phyloP scores from a whole-genome alignment of 2,113 vertebrate species.

The Eurystomus gularis region DNA sequence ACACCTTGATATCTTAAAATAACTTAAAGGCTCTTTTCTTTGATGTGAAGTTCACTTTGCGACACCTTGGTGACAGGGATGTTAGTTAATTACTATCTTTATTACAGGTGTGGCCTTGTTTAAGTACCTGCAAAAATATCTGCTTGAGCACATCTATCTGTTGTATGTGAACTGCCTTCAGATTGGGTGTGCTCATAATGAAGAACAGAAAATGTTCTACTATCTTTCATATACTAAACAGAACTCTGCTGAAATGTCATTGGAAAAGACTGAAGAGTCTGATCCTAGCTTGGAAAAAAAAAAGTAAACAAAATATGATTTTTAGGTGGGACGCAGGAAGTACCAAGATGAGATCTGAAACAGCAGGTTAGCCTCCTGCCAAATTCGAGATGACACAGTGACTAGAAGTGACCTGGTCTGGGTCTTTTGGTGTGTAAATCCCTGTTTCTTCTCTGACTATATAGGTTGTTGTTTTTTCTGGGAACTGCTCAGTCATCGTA shows the following conservation, averaged over 20 bases:
- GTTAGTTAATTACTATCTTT: background rate
- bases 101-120: background rate
- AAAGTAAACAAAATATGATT: background rate
- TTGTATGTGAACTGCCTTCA: fast-evolving
- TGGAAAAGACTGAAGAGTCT: background rate
- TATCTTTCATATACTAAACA: background rate
- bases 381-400: background rate
- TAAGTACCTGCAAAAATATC: background rate
- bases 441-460: background rate
- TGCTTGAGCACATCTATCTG: background rate
- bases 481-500: background rate
- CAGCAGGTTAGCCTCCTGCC: background rate
- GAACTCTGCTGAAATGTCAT: background rate
- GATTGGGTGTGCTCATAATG: background rate
- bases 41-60: background rate
- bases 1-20: background rate
- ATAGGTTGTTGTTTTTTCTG: background rate
- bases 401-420: background rate
- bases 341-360: background rate
- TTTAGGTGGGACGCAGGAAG: background rate
- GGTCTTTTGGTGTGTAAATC: background rate
- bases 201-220: background rate
- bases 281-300: background rate
- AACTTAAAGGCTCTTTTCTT: background rate
- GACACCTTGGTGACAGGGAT: background rate